Evolutionary conservation across 2,797 vertebrate genomes (phyloP), one percentile per base, ranked within the genome.

Genomic region (Triplophysa bombifrons): DNA sequence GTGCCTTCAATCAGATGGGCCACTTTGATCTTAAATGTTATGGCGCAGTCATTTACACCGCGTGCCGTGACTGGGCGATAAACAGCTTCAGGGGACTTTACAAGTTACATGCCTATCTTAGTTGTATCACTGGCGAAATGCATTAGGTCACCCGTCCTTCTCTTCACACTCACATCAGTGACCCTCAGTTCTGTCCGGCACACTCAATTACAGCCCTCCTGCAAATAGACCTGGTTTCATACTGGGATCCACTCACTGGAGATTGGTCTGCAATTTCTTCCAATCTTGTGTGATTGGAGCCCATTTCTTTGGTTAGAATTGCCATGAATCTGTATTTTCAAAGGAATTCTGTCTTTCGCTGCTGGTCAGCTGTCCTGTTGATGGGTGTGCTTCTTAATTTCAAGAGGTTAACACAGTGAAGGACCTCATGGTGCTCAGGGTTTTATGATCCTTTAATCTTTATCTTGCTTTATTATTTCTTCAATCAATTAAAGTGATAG

Each of bases 191-290:
- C 51, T 66, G 64, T 72, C 82, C 66, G 4, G 51, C 78, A 76
- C 48, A 80, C 82, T 85, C 85, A 85, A 86, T 89, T 85, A 86
- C 85, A 70, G 82, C 63, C 72, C 75, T 41, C 58, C 75, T 61
- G 78, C 81, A 85, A 71, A 80, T 56, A 83, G 38, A 73, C 64
- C 50, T 74, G 38, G 71, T 67, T 64, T 56, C 81, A 67, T 82
- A 83, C 80, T 84, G 83, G 85, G 83, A 85, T 80, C 22, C 80
- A 84, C 80, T 81, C 44, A 30, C 30, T 70, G 65, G 74, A 72
- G 77, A 86, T 76, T 83, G 74, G 81, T 56, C 58, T 55, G 80
- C 78, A 77, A 71, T 84, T 83, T 64, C 78, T 71, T 82, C 64
- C 83, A 86, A 63, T 87, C 82, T 83, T 58, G 27, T 38, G 41